phyloP scores from a whole-genome alignment of 2,797 vertebrate genomes.

The Hybognathus amarus region DNA sequence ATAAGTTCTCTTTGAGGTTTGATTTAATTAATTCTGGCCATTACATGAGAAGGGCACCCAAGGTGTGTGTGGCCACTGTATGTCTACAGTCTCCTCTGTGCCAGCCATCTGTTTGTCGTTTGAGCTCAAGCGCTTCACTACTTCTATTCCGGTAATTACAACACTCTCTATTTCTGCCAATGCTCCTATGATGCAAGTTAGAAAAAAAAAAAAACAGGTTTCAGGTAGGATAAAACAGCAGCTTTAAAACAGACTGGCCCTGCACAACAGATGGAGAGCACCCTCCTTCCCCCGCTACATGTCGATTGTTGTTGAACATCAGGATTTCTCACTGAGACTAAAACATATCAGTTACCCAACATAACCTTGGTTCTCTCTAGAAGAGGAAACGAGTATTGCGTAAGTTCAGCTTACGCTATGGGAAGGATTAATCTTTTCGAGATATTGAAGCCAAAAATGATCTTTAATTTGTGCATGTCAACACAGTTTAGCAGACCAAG shows the following conservation, averaged over 20 bases:
- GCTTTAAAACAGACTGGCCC: slow-evolving; percentile 10
- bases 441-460: too few species aligned
- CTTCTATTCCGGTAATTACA: slow-evolving; percentile 58
- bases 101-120: slow-evolving; percentile 66
- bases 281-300: slow-evolving; percentile 32
- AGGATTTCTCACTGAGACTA: slow-evolving; percentile 38
- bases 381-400: too few species aligned
- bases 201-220: slow-evolving; percentile 3
- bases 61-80: slow-evolving; percentile 58
- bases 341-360: neutral
- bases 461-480: too few species aligned
- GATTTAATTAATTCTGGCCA: slow-evolving; percentile 62
- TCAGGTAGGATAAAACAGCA: slow-evolving; percentile 27
- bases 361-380: too few species aligned
- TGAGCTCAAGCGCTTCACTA: slow-evolving; percentile 25
- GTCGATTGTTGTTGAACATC: slow-evolving; percentile 33
- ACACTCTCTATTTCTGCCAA: slow-evolving; percentile 45
- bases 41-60: slow-evolving; percentile 65
- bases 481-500: too few species aligned
- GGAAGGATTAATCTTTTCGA: too few species aligned
- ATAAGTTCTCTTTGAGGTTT: slow-evolving; percentile 44
- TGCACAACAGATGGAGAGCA: slow-evolving; percentile 58
- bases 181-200: slow-evolving; percentile 30
- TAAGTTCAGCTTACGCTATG: too few species aligned
- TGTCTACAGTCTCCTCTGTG: slow-evolving; percentile 64